phyloP scores from a whole-genome alignment of 1,140 invertebrate genomes.

The Lasioglossum baleicum region DNA sequence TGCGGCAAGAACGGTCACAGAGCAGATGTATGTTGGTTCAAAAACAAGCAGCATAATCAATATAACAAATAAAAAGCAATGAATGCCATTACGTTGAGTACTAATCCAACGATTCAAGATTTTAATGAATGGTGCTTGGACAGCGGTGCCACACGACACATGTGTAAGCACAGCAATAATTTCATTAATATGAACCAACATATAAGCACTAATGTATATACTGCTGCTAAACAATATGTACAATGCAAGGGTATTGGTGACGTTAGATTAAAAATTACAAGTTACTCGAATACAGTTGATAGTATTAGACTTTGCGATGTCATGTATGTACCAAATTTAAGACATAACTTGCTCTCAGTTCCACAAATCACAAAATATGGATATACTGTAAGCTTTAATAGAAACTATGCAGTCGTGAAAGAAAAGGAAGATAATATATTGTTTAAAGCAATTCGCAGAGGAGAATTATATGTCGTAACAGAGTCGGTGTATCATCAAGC shows the following conservation, averaged over 20 bases:
- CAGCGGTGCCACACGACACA: constrained; percentile 5
- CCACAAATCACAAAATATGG: constrained; percentile 27
- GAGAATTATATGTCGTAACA: constrained; percentile 51
- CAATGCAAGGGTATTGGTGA: background rate
- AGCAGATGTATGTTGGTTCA: too few relatives aligned
- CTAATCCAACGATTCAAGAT: background rate
- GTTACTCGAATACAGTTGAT: background rate
- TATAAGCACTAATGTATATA: constrained; percentile 2
- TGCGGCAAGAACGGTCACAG: background rate
- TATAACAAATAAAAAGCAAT: background rate
- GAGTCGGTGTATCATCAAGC: constrained; percentile 51
- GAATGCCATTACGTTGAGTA: background rate
- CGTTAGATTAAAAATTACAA: background rate
- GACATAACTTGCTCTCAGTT: constrained; percentile 38
- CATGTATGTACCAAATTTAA: constrained; percentile 32
- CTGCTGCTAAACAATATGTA: constrained; percentile 4
- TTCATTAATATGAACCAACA: background rate
- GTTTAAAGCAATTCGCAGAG: background rate
- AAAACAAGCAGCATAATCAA: background rate
- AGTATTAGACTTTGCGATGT: constrained; percentile 24
- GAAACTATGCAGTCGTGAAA: too few relatives aligned
- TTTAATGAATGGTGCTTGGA: background rate
- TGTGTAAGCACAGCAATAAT: constrained; percentile 5
- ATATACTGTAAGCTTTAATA: constrained; percentile 4
- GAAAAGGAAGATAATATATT: background rate